A percentile compares a stretch with the other conserved stretches of the same genome.
phyloP scores from a whole-genome alignment of 2,113 vertebrate species.

The Coturnix japonica region DNA sequence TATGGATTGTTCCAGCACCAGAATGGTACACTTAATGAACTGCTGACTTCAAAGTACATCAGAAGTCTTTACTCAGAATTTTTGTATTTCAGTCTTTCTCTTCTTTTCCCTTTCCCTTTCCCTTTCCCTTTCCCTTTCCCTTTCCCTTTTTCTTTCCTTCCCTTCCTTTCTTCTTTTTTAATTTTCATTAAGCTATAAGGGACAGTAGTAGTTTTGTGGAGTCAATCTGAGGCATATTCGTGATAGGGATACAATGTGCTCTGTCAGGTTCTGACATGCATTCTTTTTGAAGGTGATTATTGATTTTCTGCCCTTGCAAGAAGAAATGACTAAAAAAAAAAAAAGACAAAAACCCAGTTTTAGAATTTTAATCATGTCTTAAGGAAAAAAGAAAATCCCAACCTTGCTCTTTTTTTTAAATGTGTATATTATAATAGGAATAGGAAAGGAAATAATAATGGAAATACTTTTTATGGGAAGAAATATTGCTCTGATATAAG shows the following conservation, averaged over 20 bases:
- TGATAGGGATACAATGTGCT: not conserved
- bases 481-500: not conserved
- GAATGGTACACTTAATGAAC: constrained; percentile 5
- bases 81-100: not conserved
- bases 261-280: not conserved
- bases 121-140: no score
- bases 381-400: not conserved
- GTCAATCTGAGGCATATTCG: not conserved
- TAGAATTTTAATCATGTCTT: not conserved
- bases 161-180: not conserved
- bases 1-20: not conserved
- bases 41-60: not conserved
- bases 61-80: not conserved
- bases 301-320: constrained; percentile 31
- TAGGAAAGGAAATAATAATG: not conserved
- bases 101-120: no score
- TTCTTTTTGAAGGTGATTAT: constrained; percentile 17
- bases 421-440: not conserved
- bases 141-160: not conserved
- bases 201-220: not conserved
- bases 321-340: not conserved
- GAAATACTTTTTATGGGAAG: not conserved
- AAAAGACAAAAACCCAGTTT: not conserved
- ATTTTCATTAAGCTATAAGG: not conserved
- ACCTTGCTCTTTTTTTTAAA: not conserved